Percentiles rank a stretch among this genome's conserved stretches.
Evolutionary conservation across 2,888 invertebrate species (phyloP).

Genomic region (Hololepta plana): DNA sequence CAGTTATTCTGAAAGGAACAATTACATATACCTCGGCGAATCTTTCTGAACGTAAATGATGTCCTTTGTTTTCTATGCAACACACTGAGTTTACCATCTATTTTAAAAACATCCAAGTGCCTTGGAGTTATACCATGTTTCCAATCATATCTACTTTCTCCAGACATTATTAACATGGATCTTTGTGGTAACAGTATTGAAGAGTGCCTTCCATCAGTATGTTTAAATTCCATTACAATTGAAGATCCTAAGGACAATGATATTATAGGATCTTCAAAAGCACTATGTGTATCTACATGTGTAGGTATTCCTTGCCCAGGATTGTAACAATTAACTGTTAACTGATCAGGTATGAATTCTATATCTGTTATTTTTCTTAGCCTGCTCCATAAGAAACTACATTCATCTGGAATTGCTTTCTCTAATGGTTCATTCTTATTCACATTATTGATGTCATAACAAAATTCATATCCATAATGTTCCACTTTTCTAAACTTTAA

Average conservation of each 20-base stretch:
- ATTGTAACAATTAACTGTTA: constrained; percentile 69
- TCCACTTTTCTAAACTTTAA: constrained; percentile 72
- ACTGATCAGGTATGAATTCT: constrained; percentile 49
- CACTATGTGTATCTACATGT: constrained; percentile 90
- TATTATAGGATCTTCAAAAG: constrained; percentile 76
- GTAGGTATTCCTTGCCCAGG: constrained; percentile 89
- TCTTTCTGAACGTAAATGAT: constrained; percentile 74
- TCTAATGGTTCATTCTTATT: constrained; percentile 48
- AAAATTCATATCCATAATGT: constrained; percentile 86
- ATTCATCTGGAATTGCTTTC: constrained; percentile 50
- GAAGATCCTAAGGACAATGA: constrained; percentile 71
- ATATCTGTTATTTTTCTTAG: constrained; percentile 23
- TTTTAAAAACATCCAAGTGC: constrained; percentile 54
- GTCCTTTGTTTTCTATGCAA: constrained; percentile 39
- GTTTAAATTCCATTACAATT: constrained; percentile 79
- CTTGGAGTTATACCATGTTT: constrained; percentile 76
- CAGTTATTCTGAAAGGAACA: constrained; percentile 49
- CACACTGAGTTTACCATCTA: constrained; percentile 34
- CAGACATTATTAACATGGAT: constrained; percentile 65
- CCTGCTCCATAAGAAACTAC: constrained; percentile 43
- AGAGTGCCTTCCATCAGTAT: constrained; percentile 35
- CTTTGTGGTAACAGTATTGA: constrained; percentile 48
- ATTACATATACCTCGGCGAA: constrained; percentile 34
- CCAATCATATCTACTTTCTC: constrained; percentile 57
- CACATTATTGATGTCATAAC: constrained; percentile 74